Evolutionary conservation across 2,113 vertebrate genomes (phyloP), one percentile per base, ranked within the genome.

Genomic region (Barbus barbus): DNA sequence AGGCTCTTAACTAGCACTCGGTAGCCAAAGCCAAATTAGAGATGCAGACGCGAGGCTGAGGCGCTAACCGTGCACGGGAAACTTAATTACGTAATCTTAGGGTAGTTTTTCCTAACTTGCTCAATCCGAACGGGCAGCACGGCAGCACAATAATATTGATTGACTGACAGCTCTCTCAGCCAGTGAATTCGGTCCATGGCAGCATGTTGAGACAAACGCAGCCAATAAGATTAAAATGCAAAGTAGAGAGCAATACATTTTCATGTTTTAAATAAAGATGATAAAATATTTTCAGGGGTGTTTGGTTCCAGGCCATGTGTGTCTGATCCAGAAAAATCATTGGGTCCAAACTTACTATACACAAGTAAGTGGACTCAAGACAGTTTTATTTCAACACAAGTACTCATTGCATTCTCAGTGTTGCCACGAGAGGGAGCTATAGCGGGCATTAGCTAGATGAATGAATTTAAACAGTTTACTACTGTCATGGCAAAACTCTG

Each of bases 191-290:
- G 80, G 84, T 83, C 84, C 82, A 87, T 88, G 89, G 88, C 87
- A 86, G 85, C 74, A 85, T 72, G 83, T 86, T 87, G 78, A 86
- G 82, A 78, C 77, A 63, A 91, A 90, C 88, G 84, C 83, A 88
- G 89, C 86, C 92, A 92, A 93, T 92, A 88, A 88, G 90, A 93
- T 93, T 90, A 90, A 92, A 93, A 93, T 92, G 90, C 90, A 92
- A 91, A 91, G 86, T 83, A 87, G 65, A 56, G 78, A 79, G 83
- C 83, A 83, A 71, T 58, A 78, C 85, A 87, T 88, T 85, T 88
- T 83, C 83, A 85, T 69, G 33, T 85, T 67, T 85, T 86, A 79
- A 89, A 87, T 89, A 91, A 87, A 90, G 89, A 89, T 88, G 87
- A 87, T 67, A 83, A 72, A 86, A 88, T 86, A 89, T 90, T 84